Percentiles rank a stretch among this genome's conserved stretches.
Conservation (phyloP, 1,140 invertebrate genomes). For the Dendroctonus valens region DNA sequence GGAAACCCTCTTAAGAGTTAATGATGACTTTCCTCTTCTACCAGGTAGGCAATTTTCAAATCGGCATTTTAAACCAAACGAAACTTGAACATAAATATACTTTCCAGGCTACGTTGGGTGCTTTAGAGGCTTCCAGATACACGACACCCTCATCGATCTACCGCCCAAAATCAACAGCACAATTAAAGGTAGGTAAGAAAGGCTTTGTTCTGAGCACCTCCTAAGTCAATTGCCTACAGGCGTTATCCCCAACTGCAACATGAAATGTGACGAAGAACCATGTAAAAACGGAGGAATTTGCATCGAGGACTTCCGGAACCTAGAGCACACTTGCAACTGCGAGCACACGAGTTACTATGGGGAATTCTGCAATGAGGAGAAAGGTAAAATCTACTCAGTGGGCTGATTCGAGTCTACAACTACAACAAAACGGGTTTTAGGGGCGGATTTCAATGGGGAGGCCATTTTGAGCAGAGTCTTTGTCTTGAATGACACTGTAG, state of each 20-base stretch:
- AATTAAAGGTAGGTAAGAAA: slow-evolving; percentile 64
- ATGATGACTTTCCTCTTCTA: slow-evolving; percentile 59
- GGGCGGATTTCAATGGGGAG: slow-evolving; percentile 83
- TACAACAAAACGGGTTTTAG: slow-evolving; percentile 10
- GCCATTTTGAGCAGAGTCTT: slow-evolving; percentile 77
- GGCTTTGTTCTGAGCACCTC: too few relatives aligned
- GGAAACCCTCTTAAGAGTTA: slow-evolving; percentile 65
- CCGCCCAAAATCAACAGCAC: slow-evolving; percentile 62
- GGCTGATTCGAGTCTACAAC: neutral
- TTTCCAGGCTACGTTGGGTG: slow-evolving; percentile 76
- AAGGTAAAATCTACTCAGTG: slow-evolving; percentile 51
- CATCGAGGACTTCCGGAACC: slow-evolving; percentile 84
- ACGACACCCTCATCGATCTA: slow-evolving; percentile 73
- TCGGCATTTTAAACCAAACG: neutral
- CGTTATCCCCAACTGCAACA: slow-evolving; percentile 77
- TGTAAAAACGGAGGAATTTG: slow-evolving; percentile 88
- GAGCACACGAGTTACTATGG: slow-evolving; percentile 86
- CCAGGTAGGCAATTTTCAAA: slow-evolving; percentile 41
- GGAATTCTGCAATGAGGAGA: slow-evolving; percentile 72
- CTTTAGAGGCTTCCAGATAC: slow-evolving; percentile 84
- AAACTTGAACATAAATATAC: neutral
- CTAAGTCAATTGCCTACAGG: slow-evolving; percentile 52
- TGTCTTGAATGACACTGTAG: slow-evolving; percentile 65
- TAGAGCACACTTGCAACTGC: slow-evolving; percentile 82
- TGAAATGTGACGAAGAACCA: slow-evolving; percentile 83